Evolutionary conservation across 2,797 vertebrate genomes (phyloP).

Genomic region (Echiichthys vipera): DNA sequence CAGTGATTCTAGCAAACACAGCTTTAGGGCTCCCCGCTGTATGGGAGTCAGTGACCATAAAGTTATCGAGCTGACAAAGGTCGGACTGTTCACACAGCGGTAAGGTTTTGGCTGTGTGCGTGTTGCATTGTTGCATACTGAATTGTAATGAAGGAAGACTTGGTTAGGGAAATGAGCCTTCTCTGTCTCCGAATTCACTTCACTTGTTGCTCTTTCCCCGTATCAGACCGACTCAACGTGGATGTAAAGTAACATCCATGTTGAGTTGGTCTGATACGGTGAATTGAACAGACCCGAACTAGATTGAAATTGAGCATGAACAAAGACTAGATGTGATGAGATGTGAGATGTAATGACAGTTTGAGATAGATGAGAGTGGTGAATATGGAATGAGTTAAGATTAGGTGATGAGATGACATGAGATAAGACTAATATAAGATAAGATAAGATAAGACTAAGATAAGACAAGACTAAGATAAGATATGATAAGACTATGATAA

Average conservation of each 20-base stretch:
- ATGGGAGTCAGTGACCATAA: conserved; percentile 59
- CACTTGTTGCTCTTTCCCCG: background rate
- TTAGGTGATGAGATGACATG: background rate
- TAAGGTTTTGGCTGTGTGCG: background rate
- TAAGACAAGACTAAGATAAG: background rate
- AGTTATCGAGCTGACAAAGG: conserved; percentile 42
- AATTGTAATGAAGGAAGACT: conserved; percentile 1
- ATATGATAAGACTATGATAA: too few relatives aligned
- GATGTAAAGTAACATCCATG: background rate
- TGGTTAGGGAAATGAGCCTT: conserved; percentile 7
- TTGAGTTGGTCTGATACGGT: background rate
- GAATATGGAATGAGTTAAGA: background rate
- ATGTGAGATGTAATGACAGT: too few relatives aligned
- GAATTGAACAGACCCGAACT: background rate
- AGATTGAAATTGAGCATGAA: background rate
- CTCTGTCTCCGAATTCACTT: background rate
- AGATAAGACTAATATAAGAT: background rate
- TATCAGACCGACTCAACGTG: too few relatives aligned
- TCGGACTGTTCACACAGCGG: conserved; percentile 9
- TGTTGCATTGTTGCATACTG: background rate
- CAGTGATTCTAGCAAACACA: conserved; percentile 65
- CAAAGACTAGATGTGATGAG: background rate
- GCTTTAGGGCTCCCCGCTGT: background rate
- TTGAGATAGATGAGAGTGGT: background rate
- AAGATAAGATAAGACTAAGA: background rate